Conservation (phyloP, 2,113 vertebrate species). For the Lophura nycthemera region DNA sequence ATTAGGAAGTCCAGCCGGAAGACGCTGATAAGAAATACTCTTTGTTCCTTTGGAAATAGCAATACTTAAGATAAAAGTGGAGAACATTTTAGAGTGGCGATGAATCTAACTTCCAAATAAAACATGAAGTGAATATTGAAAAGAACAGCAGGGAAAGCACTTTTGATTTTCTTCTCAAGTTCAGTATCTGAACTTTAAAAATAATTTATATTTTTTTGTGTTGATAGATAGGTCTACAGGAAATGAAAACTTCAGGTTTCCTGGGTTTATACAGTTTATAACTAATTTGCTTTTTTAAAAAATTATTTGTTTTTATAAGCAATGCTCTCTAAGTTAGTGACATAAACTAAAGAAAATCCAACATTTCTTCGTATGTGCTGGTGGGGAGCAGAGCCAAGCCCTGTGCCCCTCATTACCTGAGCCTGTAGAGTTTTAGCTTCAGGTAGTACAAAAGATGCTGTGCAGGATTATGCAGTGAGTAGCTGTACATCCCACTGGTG, state of each 20-base stretch:
- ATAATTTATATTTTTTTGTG: constrained; percentile 37
- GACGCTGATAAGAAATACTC: constrained; percentile 68
- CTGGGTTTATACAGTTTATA: not conserved
- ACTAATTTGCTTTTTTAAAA: not conserved
- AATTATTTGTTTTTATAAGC: not conserved
- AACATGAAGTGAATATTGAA: constrained; percentile 64
- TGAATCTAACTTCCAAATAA: constrained; percentile 58
- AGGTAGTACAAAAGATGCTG: not conserved
- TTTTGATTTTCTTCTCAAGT: constrained; percentile 17
- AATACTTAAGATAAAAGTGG: constrained; percentile 66
- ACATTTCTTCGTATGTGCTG: fast-evolving
- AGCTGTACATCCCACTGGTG: not conserved
- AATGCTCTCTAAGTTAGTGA: not conserved
- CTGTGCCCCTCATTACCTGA: fast-evolving
- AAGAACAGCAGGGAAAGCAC: constrained; percentile 41
- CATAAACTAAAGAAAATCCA: not conserved
- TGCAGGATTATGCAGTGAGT: not conserved
- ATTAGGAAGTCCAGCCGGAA: constrained; percentile 73
- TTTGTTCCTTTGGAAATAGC: constrained; percentile 68
- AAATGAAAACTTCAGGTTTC: not conserved
- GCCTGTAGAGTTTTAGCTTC: not conserved
- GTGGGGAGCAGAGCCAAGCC: not conserved
- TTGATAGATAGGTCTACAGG: constrained; percentile 6
- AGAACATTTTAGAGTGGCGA: constrained; percentile 32
- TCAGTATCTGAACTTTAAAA: constrained; percentile 41